phyloP scores from a whole-genome alignment of 2,888 invertebrate species.

The Neoscelio sp. region DNA sequence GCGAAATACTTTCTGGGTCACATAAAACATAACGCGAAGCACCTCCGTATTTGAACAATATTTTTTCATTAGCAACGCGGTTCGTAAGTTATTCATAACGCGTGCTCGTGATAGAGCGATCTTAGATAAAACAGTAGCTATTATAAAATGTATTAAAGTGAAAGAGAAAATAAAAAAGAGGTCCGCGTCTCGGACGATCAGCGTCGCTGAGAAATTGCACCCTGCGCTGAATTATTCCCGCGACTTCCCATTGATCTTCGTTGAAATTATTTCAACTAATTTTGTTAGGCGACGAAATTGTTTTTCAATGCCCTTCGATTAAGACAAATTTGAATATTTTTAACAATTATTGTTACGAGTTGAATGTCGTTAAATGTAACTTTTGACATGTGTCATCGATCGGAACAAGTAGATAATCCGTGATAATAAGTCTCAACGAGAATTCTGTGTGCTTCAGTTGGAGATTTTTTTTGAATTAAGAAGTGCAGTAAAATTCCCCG shows the following conservation, averaged over 20 bases:
- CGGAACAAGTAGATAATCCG: too few species aligned
- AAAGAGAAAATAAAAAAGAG: slow-evolving; percentile 26
- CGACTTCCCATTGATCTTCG: slow-evolving; percentile 20
- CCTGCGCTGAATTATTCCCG: slow-evolving; percentile 8
- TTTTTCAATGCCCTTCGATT: too few species aligned
- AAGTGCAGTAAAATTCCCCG: too few species aligned
- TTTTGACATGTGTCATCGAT: too few species aligned
- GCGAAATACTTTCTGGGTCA: slow-evolving; percentile 42
- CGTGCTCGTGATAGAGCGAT: slow-evolving; percentile 30
- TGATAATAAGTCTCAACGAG: too few species aligned
- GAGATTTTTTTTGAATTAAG: too few species aligned
- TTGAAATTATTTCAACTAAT: slow-evolving; percentile 19
- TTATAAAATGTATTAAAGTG: slow-evolving; percentile 51
- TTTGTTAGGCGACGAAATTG: slow-evolving; percentile 18
- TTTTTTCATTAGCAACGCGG: slow-evolving; percentile 43
- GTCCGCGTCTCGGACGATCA: slow-evolving; percentile 16
- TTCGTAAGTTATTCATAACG: slow-evolving; percentile 44
- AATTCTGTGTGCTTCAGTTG: too few species aligned
- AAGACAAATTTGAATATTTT: too few species aligned
- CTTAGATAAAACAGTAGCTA: slow-evolving; percentile 38
- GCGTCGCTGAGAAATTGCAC: background rate
- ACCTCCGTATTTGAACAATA: slow-evolving; percentile 29
- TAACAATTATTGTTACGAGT: too few species aligned
- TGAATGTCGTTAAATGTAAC: too few species aligned
- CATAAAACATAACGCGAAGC: slow-evolving; percentile 25